phyloP scores from a whole-genome alignment of 2,797 vertebrate genomes.

The Sarcoramphus papa region DNA sequence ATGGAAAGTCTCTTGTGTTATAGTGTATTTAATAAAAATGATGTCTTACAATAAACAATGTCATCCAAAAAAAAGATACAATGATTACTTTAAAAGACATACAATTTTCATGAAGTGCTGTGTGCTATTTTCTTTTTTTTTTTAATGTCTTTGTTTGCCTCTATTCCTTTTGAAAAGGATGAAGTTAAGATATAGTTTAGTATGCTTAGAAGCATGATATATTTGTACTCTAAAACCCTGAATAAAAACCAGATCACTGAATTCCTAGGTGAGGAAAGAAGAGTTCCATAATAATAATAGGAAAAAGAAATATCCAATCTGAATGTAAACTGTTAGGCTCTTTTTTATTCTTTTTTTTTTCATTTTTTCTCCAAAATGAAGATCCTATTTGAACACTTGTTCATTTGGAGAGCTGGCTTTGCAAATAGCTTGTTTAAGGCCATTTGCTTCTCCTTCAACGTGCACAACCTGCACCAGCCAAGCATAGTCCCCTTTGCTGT shows the following conservation, averaged over 20 bases:
- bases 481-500: not conserved
- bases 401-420: not conserved
- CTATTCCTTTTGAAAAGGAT: not conserved
- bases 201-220: not conserved
- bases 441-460: not conserved
- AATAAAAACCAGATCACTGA: not conserved
- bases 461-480: not conserved
- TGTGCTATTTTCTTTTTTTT: not conserved
- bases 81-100: constrained; percentile 18
- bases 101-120: not conserved
- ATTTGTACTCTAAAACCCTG: not conserved
- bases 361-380: not conserved
- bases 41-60: constrained; percentile 78
- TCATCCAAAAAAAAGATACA: constrained; percentile 57
- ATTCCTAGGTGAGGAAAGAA: not conserved
- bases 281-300: not conserved
- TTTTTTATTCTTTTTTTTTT: not conserved
- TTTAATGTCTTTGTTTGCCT: not conserved
- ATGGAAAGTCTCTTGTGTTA: constrained; percentile 86
- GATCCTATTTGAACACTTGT: not conserved
- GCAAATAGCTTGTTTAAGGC: not conserved
- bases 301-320: not conserved
- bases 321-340: not conserved
- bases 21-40: constrained; percentile 90
- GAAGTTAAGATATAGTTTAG: not conserved